Evolutionary conservation across 2,797 vertebrate species (phyloP), one percentile per base, ranked within the genome.

Genomic region (Oreochromis mossambicus): DNA sequence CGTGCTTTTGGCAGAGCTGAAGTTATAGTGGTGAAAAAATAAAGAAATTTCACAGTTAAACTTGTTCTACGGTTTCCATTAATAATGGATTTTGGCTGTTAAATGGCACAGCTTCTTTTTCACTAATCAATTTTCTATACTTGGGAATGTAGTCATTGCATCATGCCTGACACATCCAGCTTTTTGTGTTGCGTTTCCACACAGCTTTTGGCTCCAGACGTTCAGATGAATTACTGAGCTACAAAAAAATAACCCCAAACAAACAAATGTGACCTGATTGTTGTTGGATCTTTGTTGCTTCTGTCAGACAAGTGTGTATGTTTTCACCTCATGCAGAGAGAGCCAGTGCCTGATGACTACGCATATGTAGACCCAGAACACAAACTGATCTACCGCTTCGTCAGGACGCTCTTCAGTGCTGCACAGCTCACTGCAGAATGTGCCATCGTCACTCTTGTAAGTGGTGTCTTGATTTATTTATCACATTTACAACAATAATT

Each of bases 381-480:
- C 96, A 99, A 98, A 91, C 97, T 98, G 92, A 99, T 99, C 92
- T 99, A 98, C 93, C 98, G 98, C 83, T 99, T 99, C 29, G 97
- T 99, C 91, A 96, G 98, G 81, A 99, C 98, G 0, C 96, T 99
- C 79, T 99, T 99, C 96, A 99, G 97, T 89, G 97, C 98, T 83
- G 98, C 98, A 84, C 98, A 99, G 93, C 97, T 99, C 95, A 99
- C 98, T 10, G 98, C 98, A 77, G 98, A 99, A 96, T 99, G 98
- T 94, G 98, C 98, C 95, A 98, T 99, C 82, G 98, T 99, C 90
- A 99, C 98, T 80, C 96, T 99, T 93, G 98, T 99, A 93, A 97
- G 97, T 96, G 24, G 29, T n/a, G 2, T 24, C 66, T 26, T 43
- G 13, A 70, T 46, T 12, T 17, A 21, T 48, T 24, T 5, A 5